Conservation (phyloP, 1,140 invertebrate species). For the Muscidifurax raptorellus region DNA sequence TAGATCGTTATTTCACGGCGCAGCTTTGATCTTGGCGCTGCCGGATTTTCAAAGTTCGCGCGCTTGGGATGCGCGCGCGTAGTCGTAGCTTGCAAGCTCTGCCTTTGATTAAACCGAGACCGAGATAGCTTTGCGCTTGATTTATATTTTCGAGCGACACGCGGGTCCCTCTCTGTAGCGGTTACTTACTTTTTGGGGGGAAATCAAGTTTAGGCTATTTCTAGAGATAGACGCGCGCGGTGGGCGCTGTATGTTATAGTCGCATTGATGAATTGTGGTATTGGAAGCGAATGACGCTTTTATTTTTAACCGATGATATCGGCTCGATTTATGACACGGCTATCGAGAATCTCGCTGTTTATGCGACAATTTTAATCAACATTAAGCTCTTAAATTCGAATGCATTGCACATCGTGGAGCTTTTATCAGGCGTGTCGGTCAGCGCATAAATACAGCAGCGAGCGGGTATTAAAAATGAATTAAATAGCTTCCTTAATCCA, state of each 20-base stretch:
- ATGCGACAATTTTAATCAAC: constrained; percentile 2
- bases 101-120: constrained; percentile 6
- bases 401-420: neutral
- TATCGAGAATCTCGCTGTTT: neutral
- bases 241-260: neutral
- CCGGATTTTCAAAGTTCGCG: constrained; percentile 1
- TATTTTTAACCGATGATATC: neutral
- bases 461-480: neutral
- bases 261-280: neutral
- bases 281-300: no score
- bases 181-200: neutral
- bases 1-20: neutral
- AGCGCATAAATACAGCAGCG: neutral
- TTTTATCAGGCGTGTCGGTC: neutral
- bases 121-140: constrained; percentile 1
- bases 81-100: neutral
- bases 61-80: no score
- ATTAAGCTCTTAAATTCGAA: neutral
- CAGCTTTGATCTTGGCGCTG: constrained; percentile 22
- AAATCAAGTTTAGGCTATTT: neutral
- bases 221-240: neutral
- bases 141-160: constrained; percentile 3
- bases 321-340: neutral
- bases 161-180: neutral
- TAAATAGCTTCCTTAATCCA: constrained; percentile 15